A percentile compares a stretch with the other conserved stretches of the same genome.
phyloP scores from a whole-genome alignment of 2,113 vertebrate genomes.

The Scomber japonicus region DNA sequence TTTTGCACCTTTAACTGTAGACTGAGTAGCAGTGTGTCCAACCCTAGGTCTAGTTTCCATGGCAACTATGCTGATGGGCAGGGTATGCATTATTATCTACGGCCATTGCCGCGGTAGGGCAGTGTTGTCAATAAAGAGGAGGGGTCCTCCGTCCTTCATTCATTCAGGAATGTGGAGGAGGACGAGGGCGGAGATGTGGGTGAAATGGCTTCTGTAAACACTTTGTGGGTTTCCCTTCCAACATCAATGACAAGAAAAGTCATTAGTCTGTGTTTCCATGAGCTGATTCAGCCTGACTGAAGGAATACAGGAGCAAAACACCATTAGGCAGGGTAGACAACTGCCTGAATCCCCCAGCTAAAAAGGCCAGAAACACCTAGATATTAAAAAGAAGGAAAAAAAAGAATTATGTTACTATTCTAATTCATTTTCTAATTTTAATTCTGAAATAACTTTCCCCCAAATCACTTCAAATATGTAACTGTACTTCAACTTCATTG shows the following conservation, averaged over 20 bases:
- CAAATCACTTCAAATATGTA: too few species aligned
- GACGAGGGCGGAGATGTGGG: slow-evolving; percentile 33
- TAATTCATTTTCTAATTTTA: too few species aligned
- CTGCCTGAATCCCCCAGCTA: too few species aligned
- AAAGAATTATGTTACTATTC: too few species aligned
- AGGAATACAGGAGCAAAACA: slow-evolving; percentile 34
- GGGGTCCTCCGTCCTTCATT: slow-evolving; percentile 42
- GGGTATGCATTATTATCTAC: slow-evolving; percentile 25
- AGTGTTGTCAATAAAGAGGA: slow-evolving; percentile 39
- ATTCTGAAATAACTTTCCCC: too few species aligned
- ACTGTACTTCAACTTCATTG: too few species aligned
- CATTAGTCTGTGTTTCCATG: slow-evolving; percentile 23
- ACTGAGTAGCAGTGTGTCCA: slow-evolving; percentile 40
- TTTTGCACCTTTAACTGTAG: not conserved
- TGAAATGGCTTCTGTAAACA: slow-evolving; percentile 52
- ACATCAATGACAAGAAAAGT: not conserved
- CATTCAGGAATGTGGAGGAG: slow-evolving; percentile 71
- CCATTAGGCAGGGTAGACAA: too few species aligned
- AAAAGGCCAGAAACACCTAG: too few species aligned
- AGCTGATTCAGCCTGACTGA: slow-evolving; percentile 19
- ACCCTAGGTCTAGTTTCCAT: slow-evolving; percentile 55
- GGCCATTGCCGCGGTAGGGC: slow-evolving; percentile 19
- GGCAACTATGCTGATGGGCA: slow-evolving; percentile 46
- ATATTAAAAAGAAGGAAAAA: too few species aligned
- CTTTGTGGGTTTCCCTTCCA: not conserved